Base-by-base conservation (phyloP, 92 coral and sea anemone genomes). In the Anthopleura xanthogrammica region DNA sequence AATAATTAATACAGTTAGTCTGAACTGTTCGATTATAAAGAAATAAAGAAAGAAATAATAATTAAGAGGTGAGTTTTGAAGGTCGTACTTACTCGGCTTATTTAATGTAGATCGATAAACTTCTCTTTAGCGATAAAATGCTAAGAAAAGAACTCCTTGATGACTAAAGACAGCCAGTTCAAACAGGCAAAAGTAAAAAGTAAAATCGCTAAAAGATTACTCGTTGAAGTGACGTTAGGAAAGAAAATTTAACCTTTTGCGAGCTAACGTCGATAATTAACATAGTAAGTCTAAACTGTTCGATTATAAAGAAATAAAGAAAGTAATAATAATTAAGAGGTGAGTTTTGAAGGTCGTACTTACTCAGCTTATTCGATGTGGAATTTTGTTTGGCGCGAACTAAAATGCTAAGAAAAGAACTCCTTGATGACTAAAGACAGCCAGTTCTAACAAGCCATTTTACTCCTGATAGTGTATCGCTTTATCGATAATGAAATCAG, bases 401-500 rank as follows among this genome's bases (percentile, higher is more conserved):
- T 29, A 29, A 68, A 13, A 36, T 23, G 16, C 46, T 36, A 68
- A 36, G 50, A 64, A 64, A 19, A 19, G 72, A 64, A 64, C 24
- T n/a, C 72, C 16, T 11, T 23, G 36, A 68, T 68, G 74, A 68
- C 41, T 36, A 12, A 68, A 12, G 5, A 22, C 43, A 68, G 12
- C 29, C 74, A 36, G 29, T 22, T 19, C 24, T 3, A 62, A 62
- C 70, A 54, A 14, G 14, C 46, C 74, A 68, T 68, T 68, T 24
- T 12, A 68, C 17, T 29, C 7, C 46, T 4, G 74, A 68, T 12
- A 68, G 20, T 68, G 74, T 68, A 29, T 68, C 74, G 42, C 4
- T 68, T 68, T 68, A 68, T 68, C 74, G 74, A 68, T 68, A 68
- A 68, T 68, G 74, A 68, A 68, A 68, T 68, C 74, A 68, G 41